Conservation (phyloP, 2,888 invertebrate genomes). For the Chloroclysta siterata region DNA sequence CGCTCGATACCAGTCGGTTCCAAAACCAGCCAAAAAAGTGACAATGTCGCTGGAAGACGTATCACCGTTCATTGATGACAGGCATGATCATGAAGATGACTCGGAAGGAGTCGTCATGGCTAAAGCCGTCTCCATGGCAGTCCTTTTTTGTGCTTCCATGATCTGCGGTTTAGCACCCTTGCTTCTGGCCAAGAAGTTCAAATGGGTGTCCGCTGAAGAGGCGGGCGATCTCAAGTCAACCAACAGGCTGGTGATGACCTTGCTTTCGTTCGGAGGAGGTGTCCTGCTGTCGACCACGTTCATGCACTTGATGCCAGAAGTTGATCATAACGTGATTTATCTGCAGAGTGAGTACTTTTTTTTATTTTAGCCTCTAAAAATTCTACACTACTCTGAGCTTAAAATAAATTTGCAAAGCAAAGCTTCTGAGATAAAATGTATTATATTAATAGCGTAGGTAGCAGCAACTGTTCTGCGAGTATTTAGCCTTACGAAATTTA, state of each 20-base stretch:
- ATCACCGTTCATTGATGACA: slow-evolving; percentile 38
- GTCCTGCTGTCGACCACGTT: slow-evolving; percentile 93
- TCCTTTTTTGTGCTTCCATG: slow-evolving; percentile 90
- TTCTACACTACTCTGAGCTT: background rate
- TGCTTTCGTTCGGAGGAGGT: slow-evolving; percentile 94
- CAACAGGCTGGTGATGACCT: slow-evolving; percentile 82
- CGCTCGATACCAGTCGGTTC: slow-evolving; percentile 29
- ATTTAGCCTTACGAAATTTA: background rate
- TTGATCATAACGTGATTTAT: slow-evolving; percentile 87
- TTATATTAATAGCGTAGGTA: background rate
- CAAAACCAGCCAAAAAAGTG: slow-evolving; percentile 25
- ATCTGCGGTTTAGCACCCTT: slow-evolving; percentile 90
- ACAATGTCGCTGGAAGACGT: slow-evolving; percentile 51
- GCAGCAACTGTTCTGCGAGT: background rate
- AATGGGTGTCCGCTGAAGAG: slow-evolving; percentile 82
- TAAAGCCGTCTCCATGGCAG: slow-evolving; percentile 91
- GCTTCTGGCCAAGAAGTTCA: slow-evolving; percentile 87
- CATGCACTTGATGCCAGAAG: slow-evolving; percentile 92
- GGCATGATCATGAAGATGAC: slow-evolving; percentile 54
- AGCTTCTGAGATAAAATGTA: background rate
- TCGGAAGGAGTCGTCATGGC: slow-evolving; percentile 85
- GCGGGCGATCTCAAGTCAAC: slow-evolving; percentile 78
- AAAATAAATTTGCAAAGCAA: slow-evolving; percentile 1
- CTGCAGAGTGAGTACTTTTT: slow-evolving; percentile 78
- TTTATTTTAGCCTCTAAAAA: background rate